Conservation (phyloP, 1,140 invertebrate genomes). For the Lepidotrigona ventralis region DNA sequence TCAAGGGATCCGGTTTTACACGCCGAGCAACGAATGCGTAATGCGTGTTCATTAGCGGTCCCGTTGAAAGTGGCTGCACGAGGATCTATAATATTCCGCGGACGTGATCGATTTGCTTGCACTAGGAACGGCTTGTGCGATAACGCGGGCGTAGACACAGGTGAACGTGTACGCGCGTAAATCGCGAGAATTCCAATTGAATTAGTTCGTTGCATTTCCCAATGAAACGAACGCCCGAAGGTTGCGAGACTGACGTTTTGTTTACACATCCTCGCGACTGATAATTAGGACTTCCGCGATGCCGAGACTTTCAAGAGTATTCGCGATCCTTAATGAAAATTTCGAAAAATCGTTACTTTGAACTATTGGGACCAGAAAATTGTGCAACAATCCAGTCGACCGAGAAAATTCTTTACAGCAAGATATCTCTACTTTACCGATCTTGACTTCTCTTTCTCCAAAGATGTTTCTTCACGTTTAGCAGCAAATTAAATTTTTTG, state of each 20-base stretch:
- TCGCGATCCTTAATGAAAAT: not conserved
- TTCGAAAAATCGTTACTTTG: not conserved
- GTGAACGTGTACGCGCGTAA: not conserved
- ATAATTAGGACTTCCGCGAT: not conserved
- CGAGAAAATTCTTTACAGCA: no score
- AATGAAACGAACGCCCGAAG: not conserved
- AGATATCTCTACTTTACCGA: no score
- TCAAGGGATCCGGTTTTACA: conserved; percentile 57
- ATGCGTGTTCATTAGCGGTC: conserved; percentile 56
- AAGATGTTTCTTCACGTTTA: no score
- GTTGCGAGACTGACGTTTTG: not conserved
- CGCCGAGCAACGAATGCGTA: conserved; percentile 34
- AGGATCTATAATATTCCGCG: conserved; percentile 49
- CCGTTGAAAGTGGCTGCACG: conserved; percentile 51
- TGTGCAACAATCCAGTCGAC: no score
- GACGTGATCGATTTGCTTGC: conserved; percentile 20
- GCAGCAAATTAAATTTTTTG: no score
- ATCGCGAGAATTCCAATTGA: conserved; percentile 25
- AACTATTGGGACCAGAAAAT: no score
- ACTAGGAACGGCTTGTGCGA: no score
- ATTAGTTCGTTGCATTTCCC: not conserved
- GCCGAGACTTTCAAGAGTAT: not conserved
- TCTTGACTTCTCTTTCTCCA: no score
- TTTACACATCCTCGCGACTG: not conserved
- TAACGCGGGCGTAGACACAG: not conserved